Evolutionary conservation across 2,113 vertebrate species (phyloP).

Genomic region (Odocoileus hemionus): DNA sequence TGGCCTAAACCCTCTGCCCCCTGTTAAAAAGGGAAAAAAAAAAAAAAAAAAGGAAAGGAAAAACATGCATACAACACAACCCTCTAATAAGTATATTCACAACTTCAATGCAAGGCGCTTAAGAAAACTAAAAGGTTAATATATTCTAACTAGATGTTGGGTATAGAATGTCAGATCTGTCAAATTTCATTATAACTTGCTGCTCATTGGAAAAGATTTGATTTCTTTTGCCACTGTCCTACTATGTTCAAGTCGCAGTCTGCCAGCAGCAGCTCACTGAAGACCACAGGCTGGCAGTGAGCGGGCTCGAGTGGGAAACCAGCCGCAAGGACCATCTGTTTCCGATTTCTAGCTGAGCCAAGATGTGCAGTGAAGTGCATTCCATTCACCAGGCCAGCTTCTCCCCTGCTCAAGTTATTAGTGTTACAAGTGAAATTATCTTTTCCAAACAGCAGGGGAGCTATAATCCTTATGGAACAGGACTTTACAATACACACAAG

Average conservation of each 20-base stretch:
- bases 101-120: constrained; percentile 73
- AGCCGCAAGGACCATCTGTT: constrained; percentile 97
- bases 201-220: constrained; percentile 88
- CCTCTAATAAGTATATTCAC: constrained; percentile 73
- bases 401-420: constrained; percentile 86
- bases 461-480: constrained; percentile 84
- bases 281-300: constrained; percentile 90
- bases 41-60: not conserved
- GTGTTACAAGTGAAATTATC: constrained; percentile 90
- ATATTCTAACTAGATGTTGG: constrained; percentile 88
- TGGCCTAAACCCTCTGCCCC: constrained; percentile 43
- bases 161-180: constrained; percentile 91
- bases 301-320: constrained; percentile 86
- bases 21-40: constrained; percentile 37
- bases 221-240: constrained; percentile 91
- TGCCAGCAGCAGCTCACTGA: constrained; percentile 91
- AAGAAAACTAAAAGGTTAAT: constrained; percentile 89
- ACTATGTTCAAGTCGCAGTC: constrained; percentile 89
- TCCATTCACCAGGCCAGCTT: constrained; percentile 83
- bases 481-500: constrained; percentile 62
- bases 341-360: constrained; percentile 89
- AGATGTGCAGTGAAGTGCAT: constrained; percentile 89
- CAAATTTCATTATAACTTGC: constrained; percentile 88
- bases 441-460: constrained; percentile 87
- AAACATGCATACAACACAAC: not conserved